Percentiles rank a stretch among this genome's conserved stretches.
These are phyloP conservation scores for Drosophila formosana DNA, from an alignment of 2,888 invertebrate species.

Conservation along the genomic window DNA sequence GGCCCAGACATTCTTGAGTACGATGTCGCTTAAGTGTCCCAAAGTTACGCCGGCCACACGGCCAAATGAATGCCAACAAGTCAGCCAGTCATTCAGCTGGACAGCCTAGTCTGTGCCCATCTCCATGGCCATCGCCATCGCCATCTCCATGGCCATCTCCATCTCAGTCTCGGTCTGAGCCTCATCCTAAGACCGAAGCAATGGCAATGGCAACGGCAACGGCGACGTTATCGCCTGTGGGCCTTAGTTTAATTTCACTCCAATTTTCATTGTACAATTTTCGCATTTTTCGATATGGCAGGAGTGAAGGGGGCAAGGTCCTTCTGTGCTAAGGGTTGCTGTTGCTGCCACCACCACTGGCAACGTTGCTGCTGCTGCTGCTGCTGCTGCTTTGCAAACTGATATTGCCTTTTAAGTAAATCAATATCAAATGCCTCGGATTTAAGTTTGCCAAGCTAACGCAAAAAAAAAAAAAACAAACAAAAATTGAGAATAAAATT, in stretches of 20 bases:
- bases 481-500: conserved; percentile 31
- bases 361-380: conserved; percentile 4
- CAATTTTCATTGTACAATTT: conserved; percentile 79
- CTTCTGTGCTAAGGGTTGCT: conserved; percentile 51
- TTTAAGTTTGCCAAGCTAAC: conserved; percentile 72
- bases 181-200: conserved; percentile 9
- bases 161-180: conserved; percentile 22
- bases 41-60: conserved; percentile 71
- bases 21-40: conserved; percentile 75
- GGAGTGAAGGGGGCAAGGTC: conserved; percentile 3
- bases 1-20: conserved; percentile 47
- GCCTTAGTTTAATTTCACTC: conserved; percentile 77
- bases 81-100: conserved; percentile 52
- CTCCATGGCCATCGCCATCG: no score
- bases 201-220: conserved; percentile 10
- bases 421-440: conserved; percentile 76
- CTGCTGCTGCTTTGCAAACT: conserved; percentile 57
- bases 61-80: conserved; percentile 75
- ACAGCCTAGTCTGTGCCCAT: conserved; percentile 29
- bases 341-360: conserved; percentile 10
- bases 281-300: conserved; percentile 71
- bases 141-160: no score
- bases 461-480: conserved; percentile 20
- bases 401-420: conserved; percentile 79
- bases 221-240: conserved; percentile 62